Evolutionary conservation across 92 coral and sea anemone species (phyloP), one percentile per base, ranked within the genome.

Genomic region (Ricordea florida): DNA sequence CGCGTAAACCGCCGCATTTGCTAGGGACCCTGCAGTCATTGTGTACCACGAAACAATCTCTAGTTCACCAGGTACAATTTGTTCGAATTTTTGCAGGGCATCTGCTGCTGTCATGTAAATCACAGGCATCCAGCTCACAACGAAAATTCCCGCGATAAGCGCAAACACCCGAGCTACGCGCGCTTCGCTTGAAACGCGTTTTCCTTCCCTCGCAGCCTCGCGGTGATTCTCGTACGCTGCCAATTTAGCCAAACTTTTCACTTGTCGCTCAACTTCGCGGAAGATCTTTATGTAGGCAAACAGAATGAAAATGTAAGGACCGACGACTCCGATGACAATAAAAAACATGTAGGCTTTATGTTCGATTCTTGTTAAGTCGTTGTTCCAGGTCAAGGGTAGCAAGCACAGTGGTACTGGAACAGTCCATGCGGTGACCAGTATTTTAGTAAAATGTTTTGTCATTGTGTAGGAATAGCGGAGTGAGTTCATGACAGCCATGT

Each of bases 91-190:
- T 29, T 67, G 18, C 16, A 90, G 44, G 22, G 96, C 96, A 5
- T 27, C 69, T 22, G 91, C 92, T 2, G 81, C 53, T 14, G 96
- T 87, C 96, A 90, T 87, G 41, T 87, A 87, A 20, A 90, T 80
- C 10, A 90, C 92, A 2, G 96, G 96, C 38, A 86, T 62, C 96
- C 96, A 90, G 15, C 88, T 77, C 0, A 90, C 21, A 1, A 90
- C 86, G 45, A 90, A 90, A 20, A 90, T 87, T 1, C 81, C 92
- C 6, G 96, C 92, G 36, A 90, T 82, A 14, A 90, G 55, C 25
- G 96, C 96, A 48, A 90, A 90, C 8, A 90, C 90, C 31, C 89
- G 69, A 13, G 92, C 92, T 49, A 90, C 91, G 14, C 87, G 62
- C 17, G 87, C 96, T 52, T 90, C 92, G n/a, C 92, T 76, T 0